Evolutionary conservation across 2,797 vertebrate species (phyloP).

Genomic region (Tangara arthus): DNA sequence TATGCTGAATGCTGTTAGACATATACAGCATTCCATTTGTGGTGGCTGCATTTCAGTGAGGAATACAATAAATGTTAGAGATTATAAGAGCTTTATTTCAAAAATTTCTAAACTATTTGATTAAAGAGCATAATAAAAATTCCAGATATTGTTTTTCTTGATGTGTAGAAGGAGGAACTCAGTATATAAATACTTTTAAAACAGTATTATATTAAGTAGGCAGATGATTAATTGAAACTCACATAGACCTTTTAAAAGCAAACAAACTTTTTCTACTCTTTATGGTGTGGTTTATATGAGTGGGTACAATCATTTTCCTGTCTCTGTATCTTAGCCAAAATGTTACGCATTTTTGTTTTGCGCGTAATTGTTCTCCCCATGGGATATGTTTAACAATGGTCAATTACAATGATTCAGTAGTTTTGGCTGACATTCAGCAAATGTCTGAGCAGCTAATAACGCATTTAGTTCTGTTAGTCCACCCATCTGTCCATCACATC

Average conservation of each 20-base stretch:
- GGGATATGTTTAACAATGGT: slow-evolving; percentile 57
- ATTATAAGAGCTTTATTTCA: not conserved
- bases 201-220: not conserved
- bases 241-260: not conserved
- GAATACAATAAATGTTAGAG: not conserved
- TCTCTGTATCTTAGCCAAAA: not conserved
- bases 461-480: slow-evolving; percentile 55
- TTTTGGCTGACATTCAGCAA: slow-evolving; percentile 66
- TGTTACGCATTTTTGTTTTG: not conserved
- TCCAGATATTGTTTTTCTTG: not conserved
- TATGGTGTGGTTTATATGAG: not conserved
- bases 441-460: slow-evolving; percentile 64
- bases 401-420: slow-evolving; percentile 42
- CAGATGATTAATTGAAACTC: not conserved
- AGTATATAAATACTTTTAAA: not conserved
- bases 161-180: not conserved
- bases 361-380: not conserved
- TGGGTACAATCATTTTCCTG: not conserved
- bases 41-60: not conserved
- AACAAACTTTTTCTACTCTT: not conserved
- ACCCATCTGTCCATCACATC: slow-evolving; percentile 67
- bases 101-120: not conserved
- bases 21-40: not conserved
- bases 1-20: not conserved
- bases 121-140: not conserved